Conservation (phyloP, 2,113 vertebrate species). For the Elachura formosa region DNA sequence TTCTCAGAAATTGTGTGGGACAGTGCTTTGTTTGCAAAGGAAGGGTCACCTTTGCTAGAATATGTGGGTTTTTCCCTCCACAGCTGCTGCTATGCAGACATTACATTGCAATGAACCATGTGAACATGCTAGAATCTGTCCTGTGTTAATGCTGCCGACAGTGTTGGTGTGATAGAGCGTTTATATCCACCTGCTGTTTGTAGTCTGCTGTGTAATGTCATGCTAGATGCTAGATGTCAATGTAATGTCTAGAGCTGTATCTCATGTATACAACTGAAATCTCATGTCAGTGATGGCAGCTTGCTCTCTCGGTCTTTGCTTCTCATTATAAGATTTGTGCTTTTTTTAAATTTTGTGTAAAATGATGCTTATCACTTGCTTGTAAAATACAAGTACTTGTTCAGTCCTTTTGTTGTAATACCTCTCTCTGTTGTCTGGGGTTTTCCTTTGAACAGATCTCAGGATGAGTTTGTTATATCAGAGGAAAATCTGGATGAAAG, state of each 20-base stretch:
- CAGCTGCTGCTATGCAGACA: neutral
- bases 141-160: neutral
- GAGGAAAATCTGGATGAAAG: conserved; percentile 84
- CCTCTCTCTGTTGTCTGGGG: neutral
- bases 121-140: neutral
- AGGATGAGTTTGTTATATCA: conserved; percentile 87
- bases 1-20: neutral
- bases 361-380: neutral
- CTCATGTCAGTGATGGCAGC: neutral
- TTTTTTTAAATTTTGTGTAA: neutral
- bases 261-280: neutral
- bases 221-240: too few relatives aligned
- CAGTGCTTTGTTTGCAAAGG: neutral
- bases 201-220: neutral
- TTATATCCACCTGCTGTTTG: neutral
- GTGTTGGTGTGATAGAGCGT: neutral
- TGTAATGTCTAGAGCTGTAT: neutral
- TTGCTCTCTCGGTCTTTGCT: neutral
- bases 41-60: neutral
- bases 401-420: neutral
- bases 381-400: neutral
- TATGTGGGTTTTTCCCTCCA: neutral
- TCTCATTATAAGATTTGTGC: neutral
- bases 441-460: conserved; percentile 72
- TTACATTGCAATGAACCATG: neutral